Evolutionary conservation across 2,113 vertebrate species (phyloP).

Genomic region (Chauna torquata): DNA sequence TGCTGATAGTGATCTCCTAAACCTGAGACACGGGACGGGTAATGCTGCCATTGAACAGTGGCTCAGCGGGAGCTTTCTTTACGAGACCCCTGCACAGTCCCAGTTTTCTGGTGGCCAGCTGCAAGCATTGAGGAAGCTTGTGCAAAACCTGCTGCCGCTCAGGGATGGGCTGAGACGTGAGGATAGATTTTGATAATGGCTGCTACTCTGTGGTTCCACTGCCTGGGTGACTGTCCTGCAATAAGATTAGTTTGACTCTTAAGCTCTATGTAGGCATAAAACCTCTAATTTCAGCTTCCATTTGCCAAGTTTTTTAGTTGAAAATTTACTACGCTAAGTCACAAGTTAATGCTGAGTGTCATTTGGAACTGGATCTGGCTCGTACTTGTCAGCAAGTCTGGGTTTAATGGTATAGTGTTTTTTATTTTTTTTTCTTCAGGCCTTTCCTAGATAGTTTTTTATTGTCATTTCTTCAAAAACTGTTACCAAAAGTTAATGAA

Average conservation of each 20-base stretch:
- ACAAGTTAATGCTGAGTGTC: neutral
- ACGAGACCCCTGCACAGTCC: neutral
- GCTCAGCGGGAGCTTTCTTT: neutral
- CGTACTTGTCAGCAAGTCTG: neutral
- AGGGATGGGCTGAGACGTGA: neutral
- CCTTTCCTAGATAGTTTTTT: neutral
- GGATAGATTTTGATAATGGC: neutral
- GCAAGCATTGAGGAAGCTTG: neutral
- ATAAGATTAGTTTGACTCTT: neutral
- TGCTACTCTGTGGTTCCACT: neutral
- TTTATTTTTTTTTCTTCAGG: neutral
- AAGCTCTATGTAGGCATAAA: neutral
- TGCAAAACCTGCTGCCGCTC: neutral
- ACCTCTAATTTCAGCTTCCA: neutral
- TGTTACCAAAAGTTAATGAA: neutral
- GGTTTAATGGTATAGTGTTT: neutral
- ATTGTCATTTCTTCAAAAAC: neutral
- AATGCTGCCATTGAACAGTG: neutral
- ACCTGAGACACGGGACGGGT: neutral
- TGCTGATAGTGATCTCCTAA: neutral
- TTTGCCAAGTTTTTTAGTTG: neutral
- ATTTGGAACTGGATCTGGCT: neutral
- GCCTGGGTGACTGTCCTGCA: neutral
- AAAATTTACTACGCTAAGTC: neutral
- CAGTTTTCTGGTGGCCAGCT: neutral